Conservation (phyloP, 1,140 invertebrate genomes). For the Panagrolaimus sp. region DNA sequence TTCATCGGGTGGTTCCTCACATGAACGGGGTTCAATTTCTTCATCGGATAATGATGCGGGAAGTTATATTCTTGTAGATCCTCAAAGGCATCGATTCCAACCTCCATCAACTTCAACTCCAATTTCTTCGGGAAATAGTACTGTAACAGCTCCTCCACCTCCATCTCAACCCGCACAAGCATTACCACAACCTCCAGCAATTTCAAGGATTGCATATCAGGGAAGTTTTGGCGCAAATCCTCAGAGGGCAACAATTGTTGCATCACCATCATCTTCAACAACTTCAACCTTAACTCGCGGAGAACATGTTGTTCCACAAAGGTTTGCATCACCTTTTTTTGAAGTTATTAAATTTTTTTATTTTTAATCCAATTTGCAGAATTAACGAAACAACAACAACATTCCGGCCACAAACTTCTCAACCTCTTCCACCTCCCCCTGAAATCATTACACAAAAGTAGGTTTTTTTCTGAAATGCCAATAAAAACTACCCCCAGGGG, state of each 20-base stretch:
- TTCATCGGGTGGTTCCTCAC: neutral
- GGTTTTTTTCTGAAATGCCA: neutral
- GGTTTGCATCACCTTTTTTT: too few species aligned
- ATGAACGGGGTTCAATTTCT: neutral
- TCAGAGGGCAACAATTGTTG: neutral
- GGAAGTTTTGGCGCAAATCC: constrained; percentile 9
- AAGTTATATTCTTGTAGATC: neutral
- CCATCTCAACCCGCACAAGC: neutral
- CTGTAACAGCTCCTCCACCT: too few species aligned
- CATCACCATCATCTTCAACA: neutral
- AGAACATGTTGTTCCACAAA: neutral
- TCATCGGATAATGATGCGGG: neutral
- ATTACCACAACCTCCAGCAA: constrained; percentile 2
- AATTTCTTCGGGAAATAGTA: neutral
- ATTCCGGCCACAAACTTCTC: neutral
- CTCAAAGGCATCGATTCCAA: too few species aligned
- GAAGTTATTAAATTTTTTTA: neutral
- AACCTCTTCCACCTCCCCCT: neutral
- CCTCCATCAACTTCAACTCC: neutral
- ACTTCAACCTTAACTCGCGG: neutral
- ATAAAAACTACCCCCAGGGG: neutral
- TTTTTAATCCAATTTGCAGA: neutral
- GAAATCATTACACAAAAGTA: neutral
- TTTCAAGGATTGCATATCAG: neutral
- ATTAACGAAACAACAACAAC: neutral